These are phyloP conservation scores for Argyresthia albistria DNA, from an alignment of 2,888 invertebrate genomes.

Conservation along the genomic window DNA sequence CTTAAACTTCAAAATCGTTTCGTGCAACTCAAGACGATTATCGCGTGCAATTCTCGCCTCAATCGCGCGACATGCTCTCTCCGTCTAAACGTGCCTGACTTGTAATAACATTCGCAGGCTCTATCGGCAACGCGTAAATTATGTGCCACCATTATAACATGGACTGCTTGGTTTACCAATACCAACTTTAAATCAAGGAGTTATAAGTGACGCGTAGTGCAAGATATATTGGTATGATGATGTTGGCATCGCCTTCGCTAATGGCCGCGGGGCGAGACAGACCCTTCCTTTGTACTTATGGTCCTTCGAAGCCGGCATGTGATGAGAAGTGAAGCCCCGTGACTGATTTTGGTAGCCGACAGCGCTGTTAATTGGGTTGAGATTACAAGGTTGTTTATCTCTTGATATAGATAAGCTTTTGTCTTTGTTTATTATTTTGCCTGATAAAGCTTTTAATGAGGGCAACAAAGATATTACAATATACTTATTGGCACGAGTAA, in stretches of 20 bases:
- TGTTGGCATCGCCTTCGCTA: slow-evolving; percentile 50
- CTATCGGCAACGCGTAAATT: slow-evolving; percentile 69
- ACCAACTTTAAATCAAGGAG: slow-evolving; percentile 16
- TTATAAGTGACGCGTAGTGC: slow-evolving; percentile 17
- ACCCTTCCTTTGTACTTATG: slow-evolving; percentile 31
- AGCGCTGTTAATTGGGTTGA: background rate
- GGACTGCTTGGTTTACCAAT: slow-evolving; percentile 10
- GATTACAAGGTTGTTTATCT: too few species aligned
- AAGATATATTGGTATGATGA: slow-evolving; percentile 26
- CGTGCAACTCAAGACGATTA: too few species aligned
- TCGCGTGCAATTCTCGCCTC: too few species aligned
- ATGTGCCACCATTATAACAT: slow-evolving; percentile 41
- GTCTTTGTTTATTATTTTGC: too few species aligned
- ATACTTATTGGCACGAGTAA: too few species aligned
- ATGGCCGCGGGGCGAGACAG: slow-evolving; percentile 34
- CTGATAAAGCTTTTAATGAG: too few species aligned
- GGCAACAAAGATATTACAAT: too few species aligned
- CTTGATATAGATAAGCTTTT: too few species aligned
- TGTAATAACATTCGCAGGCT: slow-evolving; percentile 68
- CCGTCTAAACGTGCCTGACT: slow-evolving; percentile 31
- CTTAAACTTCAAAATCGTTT: too few species aligned
- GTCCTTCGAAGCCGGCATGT: slow-evolving; percentile 37
- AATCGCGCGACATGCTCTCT: too few species aligned
- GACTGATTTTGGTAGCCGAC: slow-evolving; percentile 4
- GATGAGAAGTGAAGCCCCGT: slow-evolving; percentile 39